These are phyloP conservation scores for Diabrotica virgifera DNA, from an alignment of 1,140 invertebrate species.

Conservation along the genomic window DNA sequence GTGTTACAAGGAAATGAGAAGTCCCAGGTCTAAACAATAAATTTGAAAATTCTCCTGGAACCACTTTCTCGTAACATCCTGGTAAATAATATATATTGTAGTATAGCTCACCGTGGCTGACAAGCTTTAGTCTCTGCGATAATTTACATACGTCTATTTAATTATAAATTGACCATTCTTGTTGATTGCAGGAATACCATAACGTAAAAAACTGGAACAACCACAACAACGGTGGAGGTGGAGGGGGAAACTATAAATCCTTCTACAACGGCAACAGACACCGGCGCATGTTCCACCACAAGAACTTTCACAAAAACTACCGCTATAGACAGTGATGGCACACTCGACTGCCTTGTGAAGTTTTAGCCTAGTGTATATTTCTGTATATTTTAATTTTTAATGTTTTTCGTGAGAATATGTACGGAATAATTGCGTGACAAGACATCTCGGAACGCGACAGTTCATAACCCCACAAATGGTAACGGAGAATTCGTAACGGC, in stretches of 20 bases:
- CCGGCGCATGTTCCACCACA: conserved; percentile 42
- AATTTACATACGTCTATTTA: background rate
- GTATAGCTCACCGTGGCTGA: no score
- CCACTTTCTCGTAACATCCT: no score
- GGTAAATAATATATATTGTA: no score
- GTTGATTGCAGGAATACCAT: conserved; percentile 43
- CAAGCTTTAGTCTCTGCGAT: no score
- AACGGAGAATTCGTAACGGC: no score
- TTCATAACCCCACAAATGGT: no score
- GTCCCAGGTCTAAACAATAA: no score
- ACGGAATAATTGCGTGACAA: no score
- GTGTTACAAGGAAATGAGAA: no score
- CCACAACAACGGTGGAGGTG: conserved; percentile 33
- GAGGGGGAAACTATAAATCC: conserved; percentile 29
- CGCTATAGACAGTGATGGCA: conserved; percentile 37
- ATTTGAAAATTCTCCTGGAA: no score
- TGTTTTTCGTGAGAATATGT: background rate
- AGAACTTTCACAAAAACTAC: conserved; percentile 41
- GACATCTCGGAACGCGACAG: no score
- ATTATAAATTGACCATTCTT: background rate
- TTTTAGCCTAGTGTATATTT: conserved; percentile 10
- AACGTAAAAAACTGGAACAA: conserved; percentile 44
- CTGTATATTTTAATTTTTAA: conserved; percentile 17
- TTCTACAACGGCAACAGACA: conserved; percentile 40
- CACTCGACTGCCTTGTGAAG: background rate